Percentiles rank a stretch among this genome's conserved stretches.
phyloP scores from a whole-genome alignment of 2,113 vertebrate genomes.

The Ginglymostoma cirratum region DNA sequence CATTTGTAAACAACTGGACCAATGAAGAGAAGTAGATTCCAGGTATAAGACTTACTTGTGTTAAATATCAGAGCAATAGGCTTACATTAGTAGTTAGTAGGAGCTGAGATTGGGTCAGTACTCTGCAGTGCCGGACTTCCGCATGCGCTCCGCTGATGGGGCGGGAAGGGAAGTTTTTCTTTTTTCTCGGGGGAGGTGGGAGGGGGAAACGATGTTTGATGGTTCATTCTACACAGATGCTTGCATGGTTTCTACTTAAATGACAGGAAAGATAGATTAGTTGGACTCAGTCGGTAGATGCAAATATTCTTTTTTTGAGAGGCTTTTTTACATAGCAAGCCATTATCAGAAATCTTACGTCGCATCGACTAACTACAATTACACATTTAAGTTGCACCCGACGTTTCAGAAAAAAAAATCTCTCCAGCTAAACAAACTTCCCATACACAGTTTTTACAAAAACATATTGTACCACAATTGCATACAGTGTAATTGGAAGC shows the following conservation, averaged over 20 bases:
- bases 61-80: slow-evolving; percentile 5
- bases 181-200: background rate
- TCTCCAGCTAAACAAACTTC: slow-evolving; percentile 2
- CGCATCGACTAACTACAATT: background rate
- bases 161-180: slow-evolving; percentile 26
- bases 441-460: background rate
- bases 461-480: background rate
- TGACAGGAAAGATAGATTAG: background rate
- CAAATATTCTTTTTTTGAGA: background rate
- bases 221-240: slow-evolving; percentile 1
- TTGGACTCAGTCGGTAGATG: background rate
- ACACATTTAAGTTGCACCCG: background rate
- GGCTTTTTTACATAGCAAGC: background rate
- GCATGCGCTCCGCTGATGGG: slow-evolving; percentile 32
- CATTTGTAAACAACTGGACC: background rate
- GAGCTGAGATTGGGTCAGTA: slow-evolving; percentile 34
- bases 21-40: slow-evolving; percentile 30
- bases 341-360: background rate
- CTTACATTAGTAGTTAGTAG: slow-evolving; percentile 34
- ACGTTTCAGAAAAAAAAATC: background rate
- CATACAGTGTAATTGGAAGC: background rate
- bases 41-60: slow-evolving; percentile 35
- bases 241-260: background rate
- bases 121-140: slow-evolving; percentile 31
- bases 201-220: background rate